These are phyloP conservation scores for Leiothrix lutea DNA, from an alignment of 2,113 vertebrate genomes.

Conservation along the genomic window DNA sequence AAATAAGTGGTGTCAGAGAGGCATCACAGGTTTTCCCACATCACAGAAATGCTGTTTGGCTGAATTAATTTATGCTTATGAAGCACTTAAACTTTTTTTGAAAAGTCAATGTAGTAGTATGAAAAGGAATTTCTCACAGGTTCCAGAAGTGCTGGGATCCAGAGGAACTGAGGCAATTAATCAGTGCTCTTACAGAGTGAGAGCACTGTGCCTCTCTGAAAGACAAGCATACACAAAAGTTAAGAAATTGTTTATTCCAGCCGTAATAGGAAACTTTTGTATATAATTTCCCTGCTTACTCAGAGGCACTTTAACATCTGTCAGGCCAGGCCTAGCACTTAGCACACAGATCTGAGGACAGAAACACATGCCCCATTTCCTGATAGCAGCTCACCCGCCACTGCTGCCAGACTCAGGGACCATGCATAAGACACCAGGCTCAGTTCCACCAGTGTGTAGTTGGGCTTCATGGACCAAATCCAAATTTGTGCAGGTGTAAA, in stretches of 20 bases:
- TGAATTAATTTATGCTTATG: constrained; percentile 56
- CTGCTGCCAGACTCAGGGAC: not conserved
- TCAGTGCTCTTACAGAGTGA: not conserved
- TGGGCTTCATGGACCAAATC: not conserved
- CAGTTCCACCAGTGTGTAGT: not conserved
- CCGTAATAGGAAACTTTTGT: constrained; percentile 65
- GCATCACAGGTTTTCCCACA: constrained; percentile 31
- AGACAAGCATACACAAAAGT: constrained; percentile 55
- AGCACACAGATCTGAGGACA: constrained; percentile 40
- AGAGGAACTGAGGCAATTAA: not conserved
- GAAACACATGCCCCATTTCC: constrained; percentile 52
- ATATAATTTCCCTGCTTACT: constrained; percentile 64
- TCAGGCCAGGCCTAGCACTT: constrained; percentile 41
- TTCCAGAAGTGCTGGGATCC: not conserved
- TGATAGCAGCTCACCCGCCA: not conserved
- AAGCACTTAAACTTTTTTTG: constrained; percentile 9
- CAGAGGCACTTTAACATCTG: constrained; percentile 60
- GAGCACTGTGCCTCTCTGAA: constrained; percentile 24
- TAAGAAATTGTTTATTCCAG: constrained; percentile 65
- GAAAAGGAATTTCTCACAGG: not conserved
- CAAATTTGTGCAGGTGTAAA: constrained; percentile 12
- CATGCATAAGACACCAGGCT: not conserved
- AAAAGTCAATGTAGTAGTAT: not conserved
- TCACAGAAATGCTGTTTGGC: constrained; percentile 10
- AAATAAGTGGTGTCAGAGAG: constrained; percentile 1